Percentiles rank a stretch among this genome's conserved stretches.
phyloP scores from a whole-genome alignment of 1,140 invertebrate species.

The Drosophila kurseongensis region DNA sequence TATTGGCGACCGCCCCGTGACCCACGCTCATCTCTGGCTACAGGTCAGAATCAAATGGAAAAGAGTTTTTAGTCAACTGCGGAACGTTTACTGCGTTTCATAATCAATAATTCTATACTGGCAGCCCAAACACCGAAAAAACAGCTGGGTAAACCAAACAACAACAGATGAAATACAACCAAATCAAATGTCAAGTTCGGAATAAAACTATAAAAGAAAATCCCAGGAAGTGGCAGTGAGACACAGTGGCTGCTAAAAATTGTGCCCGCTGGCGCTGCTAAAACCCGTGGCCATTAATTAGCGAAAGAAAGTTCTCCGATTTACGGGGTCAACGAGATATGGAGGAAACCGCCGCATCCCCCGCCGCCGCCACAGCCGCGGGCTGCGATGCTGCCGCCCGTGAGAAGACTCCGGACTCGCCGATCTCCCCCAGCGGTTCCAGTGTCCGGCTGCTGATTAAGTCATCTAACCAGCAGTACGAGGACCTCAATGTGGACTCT shows the following conservation, averaged over 20 bases:
- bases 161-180: constrained; percentile 17
- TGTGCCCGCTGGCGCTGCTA: constrained; percentile 15
- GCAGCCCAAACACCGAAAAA: constrained; percentile 29
- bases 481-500: constrained; percentile 93
- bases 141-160: constrained; percentile 31
- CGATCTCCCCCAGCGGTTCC: constrained; percentile 16
- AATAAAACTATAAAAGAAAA: constrained; percentile 24
- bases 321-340: constrained; percentile 52
- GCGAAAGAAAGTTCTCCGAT: constrained; percentile 47
- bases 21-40: constrained; percentile 14
- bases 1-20: constrained; percentile 1
- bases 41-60: constrained; percentile 29
- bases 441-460: constrained; percentile 89
- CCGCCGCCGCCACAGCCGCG: constrained; percentile 66
- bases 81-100: constrained; percentile 69
- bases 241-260: constrained; percentile 20
- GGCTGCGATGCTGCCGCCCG: constrained; percentile 69
- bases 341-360: constrained; percentile 67
- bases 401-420: constrained; percentile 46
- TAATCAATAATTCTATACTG: constrained; percentile 65
- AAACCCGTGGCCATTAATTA: constrained; percentile 47
- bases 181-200: constrained; percentile 48
- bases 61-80: constrained; percentile 31
- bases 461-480: constrained; percentile 94
- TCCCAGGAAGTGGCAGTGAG: constrained; percentile 48